Conservation (phyloP, 92 coral and sea anemone genomes). For the Micromussa lordhowensis region DNA sequence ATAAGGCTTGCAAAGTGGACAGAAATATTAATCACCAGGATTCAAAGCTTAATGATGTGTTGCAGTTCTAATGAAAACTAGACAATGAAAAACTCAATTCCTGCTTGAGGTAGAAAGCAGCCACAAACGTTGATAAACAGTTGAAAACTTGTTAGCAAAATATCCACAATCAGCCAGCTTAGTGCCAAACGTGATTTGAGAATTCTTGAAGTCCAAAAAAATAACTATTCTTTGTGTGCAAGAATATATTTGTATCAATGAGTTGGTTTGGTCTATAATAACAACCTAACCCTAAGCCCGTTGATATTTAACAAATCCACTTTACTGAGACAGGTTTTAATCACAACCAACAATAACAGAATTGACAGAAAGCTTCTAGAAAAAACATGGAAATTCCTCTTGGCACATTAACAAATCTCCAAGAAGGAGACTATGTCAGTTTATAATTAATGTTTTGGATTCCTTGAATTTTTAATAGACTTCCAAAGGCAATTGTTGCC, state of each 20-base stretch:
- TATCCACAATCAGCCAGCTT: background rate
- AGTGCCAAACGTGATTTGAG: background rate
- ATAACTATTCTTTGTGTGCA: too few relatives aligned
- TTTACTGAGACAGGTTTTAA: background rate
- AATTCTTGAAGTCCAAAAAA: background rate
- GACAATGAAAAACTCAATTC: background rate
- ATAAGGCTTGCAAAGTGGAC: background rate
- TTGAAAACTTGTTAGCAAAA: background rate
- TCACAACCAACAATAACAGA: background rate
- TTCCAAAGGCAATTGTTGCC: background rate
- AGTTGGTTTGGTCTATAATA: too few relatives aligned
- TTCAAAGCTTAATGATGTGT: background rate
- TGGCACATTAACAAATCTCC: background rate
- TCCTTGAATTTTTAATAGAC: conserved; percentile 10
- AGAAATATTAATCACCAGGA: background rate
- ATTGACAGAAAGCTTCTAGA: background rate
- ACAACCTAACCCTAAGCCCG: background rate
- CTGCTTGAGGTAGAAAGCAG: background rate
- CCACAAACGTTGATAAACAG: background rate
- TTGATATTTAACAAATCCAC: background rate
- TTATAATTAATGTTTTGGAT: conserved; percentile 11
- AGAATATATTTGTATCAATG: background rate
- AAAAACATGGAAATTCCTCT: background rate
- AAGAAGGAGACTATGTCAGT: background rate
- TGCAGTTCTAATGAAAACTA: background rate